Percentiles rank a stretch among this genome's conserved stretches.
Conservation (phyloP, 2,888 invertebrate genomes). For the Trachelus tabidus region DNA sequence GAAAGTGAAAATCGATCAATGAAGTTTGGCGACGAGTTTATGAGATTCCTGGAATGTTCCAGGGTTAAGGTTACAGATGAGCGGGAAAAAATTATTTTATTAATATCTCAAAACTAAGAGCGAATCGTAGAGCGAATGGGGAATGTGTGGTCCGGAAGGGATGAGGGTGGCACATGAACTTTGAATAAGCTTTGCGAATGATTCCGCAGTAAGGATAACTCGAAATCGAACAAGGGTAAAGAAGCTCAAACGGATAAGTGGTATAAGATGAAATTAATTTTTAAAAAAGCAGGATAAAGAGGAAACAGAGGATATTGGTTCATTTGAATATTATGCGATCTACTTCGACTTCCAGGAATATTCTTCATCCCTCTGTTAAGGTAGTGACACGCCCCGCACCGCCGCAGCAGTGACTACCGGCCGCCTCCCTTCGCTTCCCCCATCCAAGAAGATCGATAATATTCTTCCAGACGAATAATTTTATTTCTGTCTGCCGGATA, state of each 20-base stretch:
- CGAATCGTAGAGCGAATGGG: not conserved
- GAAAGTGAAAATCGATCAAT: no score
- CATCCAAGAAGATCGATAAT: slow-evolving; percentile 49
- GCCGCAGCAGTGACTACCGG: not conserved
- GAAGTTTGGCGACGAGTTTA: no score
- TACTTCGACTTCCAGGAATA: slow-evolving; percentile 14
- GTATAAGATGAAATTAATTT: slow-evolving; percentile 45
- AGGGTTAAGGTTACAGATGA: not conserved
- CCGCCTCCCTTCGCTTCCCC: not conserved
- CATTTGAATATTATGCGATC: slow-evolving; percentile 50
- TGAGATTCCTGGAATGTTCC: no score
- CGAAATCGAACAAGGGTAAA: not conserved
- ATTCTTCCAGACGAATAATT: slow-evolving; percentile 54
- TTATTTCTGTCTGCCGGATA: slow-evolving; percentile 48
- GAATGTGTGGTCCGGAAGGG: not conserved
- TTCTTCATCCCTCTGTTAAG: not conserved
- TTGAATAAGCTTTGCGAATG: not conserved
- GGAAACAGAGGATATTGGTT: slow-evolving; percentile 48
- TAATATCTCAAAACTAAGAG: slow-evolving; percentile 33
- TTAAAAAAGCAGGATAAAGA: slow-evolving; percentile 30
- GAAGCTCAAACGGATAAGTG: not conserved
- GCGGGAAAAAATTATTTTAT: slow-evolving; percentile 34
- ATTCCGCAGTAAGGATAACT: not conserved
- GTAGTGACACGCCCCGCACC: not conserved
- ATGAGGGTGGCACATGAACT: not conserved